phyloP scores from a whole-genome alignment of 92 coral and sea anemone genomes.

The Epizoanthus ramosus region DNA sequence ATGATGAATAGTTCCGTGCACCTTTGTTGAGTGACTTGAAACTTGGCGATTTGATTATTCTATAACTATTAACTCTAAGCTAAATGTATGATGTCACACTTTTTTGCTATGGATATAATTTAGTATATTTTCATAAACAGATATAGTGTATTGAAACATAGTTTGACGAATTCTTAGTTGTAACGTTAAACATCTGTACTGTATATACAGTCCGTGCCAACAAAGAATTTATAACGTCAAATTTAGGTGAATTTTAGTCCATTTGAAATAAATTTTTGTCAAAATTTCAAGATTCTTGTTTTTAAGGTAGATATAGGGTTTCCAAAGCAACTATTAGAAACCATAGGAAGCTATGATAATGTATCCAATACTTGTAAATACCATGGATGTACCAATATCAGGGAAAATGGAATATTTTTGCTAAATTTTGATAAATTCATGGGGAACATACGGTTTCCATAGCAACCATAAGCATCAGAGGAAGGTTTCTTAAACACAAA shows the following conservation, averaged over 20 bases:
- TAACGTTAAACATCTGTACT: too few relatives aligned
- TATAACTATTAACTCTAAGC: too few relatives aligned
- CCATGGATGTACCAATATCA: constrained; percentile 15
- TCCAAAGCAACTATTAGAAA: constrained; percentile 26
- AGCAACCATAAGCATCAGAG: constrained; percentile 28
- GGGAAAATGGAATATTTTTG: neutral
- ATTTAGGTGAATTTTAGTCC: constrained; percentile 20
- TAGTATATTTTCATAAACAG: too few relatives aligned
- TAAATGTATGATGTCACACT: too few relatives aligned
- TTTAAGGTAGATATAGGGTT: constrained; percentile 16
- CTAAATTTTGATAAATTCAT: constrained; percentile 12
- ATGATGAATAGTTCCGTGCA: constrained; percentile 20
- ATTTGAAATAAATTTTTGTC: constrained; percentile 1
- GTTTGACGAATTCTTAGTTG: too few relatives aligned
- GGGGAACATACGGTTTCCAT: neutral
- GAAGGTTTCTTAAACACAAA: constrained; percentile 10
- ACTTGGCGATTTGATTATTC: neutral
- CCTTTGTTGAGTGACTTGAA: constrained; percentile 31
- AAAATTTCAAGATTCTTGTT: neutral
- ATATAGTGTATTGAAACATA: too few relatives aligned
- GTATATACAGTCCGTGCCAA: neutral
- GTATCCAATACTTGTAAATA: constrained; percentile 7
- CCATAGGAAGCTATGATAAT: constrained; percentile 13
- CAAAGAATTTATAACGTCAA: constrained; percentile 6
- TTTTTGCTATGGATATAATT: too few relatives aligned